Conservation (phyloP, 1,140 invertebrate species). For the Drosophila saltans region DNA sequence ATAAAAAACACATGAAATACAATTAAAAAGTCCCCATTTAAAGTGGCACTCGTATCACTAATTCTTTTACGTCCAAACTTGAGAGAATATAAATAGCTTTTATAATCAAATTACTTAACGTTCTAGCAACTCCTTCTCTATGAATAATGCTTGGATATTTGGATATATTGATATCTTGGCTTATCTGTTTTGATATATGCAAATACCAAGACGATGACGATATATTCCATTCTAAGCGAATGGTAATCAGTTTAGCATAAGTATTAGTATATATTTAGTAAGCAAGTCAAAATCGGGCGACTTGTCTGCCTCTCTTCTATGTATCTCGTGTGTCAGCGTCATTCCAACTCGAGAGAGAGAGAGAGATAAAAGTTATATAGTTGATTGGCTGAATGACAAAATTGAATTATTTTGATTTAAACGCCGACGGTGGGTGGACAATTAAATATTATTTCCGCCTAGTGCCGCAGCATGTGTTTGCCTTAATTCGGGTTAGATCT, state of each 20-base stretch:
- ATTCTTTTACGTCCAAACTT: not conserved
- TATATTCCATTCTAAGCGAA: not conserved
- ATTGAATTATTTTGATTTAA: constrained; percentile 82
- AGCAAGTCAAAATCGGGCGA: not conserved
- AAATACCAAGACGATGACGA: constrained; percentile 6
- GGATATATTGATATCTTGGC: constrained; percentile 29
- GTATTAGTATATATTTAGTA: not conserved
- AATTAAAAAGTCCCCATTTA: not conserved
- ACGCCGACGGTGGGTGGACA: constrained; percentile 74
- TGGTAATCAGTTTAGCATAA: constrained; percentile 1
- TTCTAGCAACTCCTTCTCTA: not conserved
- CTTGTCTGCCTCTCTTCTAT: not conserved
- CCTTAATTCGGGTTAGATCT: constrained; percentile 46
- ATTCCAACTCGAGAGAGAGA: constrained; percentile 29
- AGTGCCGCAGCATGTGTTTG: constrained; percentile 29
- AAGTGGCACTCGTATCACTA: not conserved
- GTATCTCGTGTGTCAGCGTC: constrained; percentile 22
- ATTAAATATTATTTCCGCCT: constrained; percentile 79
- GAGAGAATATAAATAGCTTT: not conserved
- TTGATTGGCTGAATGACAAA: constrained; percentile 81
- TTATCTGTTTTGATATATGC: constrained; percentile 42
- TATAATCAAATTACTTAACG: constrained; percentile 5
- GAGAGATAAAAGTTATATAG: constrained; percentile 60
- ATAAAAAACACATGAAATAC: not conserved
- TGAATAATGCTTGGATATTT: not conserved